Percentiles rank a stretch among this genome's conserved stretches.
phyloP scores from a whole-genome alignment of 2,888 invertebrate genomes.

The Drosophila borborema region DNA sequence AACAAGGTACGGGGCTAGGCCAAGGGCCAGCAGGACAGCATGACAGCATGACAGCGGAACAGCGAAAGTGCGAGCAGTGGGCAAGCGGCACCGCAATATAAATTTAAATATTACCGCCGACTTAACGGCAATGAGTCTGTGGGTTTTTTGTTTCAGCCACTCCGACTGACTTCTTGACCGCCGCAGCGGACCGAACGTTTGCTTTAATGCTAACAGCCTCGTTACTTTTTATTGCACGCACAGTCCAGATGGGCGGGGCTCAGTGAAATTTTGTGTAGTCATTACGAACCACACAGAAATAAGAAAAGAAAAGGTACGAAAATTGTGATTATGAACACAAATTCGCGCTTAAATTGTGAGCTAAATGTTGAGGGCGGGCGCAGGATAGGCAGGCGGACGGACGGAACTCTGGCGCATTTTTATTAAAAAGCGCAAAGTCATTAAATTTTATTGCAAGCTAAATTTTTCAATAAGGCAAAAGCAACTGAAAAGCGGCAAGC shows the following conservation, averaged over 20 bases:
- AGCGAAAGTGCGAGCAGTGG: background rate
- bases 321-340: slow-evolving; percentile 79
- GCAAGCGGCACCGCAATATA: slow-evolving; percentile 61
- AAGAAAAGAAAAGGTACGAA: slow-evolving; percentile 67
- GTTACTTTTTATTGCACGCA: slow-evolving; percentile 81
- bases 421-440: slow-evolving; percentile 77
- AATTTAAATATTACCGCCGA: slow-evolving; percentile 79
- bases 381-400: background rate
- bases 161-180: slow-evolving; percentile 56
- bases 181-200: slow-evolving; percentile 56
- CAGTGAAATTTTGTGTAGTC: slow-evolving; percentile 63
- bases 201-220: slow-evolving; percentile 80
- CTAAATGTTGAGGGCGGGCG: slow-evolving; percentile 29
- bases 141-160: slow-evolving; percentile 51
- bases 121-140: slow-evolving; percentile 75
- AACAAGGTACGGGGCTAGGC: slow-evolving; percentile 16
- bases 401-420: slow-evolving; percentile 42
- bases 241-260: slow-evolving; percentile 28
- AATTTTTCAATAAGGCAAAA: slow-evolving; percentile 76
- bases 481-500: slow-evolving; percentile 15
- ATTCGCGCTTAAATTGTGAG: slow-evolving; percentile 74
- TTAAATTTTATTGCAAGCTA: slow-evolving; percentile 77
- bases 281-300: slow-evolving; percentile 50
- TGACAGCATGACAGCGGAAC: background rate
- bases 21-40: background rate